Evolutionary conservation across 2,113 vertebrate species (phyloP), one percentile per base, ranked within the genome.

Genomic region (Todiramphus chloris): DNA sequence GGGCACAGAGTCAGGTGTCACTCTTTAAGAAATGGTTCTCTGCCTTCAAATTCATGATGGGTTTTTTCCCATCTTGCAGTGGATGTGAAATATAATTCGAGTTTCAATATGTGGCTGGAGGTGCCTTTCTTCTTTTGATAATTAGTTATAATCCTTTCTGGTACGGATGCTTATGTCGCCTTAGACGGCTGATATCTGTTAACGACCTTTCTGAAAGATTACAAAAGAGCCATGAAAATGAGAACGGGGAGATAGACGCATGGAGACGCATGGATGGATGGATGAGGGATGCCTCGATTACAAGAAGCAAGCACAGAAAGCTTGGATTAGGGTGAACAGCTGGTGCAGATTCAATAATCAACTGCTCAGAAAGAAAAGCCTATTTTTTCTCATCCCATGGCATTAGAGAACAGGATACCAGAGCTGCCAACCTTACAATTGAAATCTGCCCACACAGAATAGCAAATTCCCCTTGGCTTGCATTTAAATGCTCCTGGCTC

Each of bases 331-430:
- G 77, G 35, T 53, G 96, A 98, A 96, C 97, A 98, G 98, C 98
- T 98, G 96, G 96, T 97, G 91, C 3, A 19, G 73, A 72, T 93
- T 97, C 97, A 90, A 86, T 95, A 92, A 96, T 97, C 96, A 96
- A 94, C 89, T 94, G 78, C 93, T 97, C 93, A 93, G 89, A 94
- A 87, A 94, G 92, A 97, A 97, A 96, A 97, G 91, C 92, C 93
- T 90, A 91, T 93, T 87, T 83, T 94, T 92, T 92, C 85, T 91
- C 95, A 92, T 97, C 95, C 95, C 89, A 58, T 94, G 96, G 97
- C 92, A 97, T 97, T 94, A 96, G 95, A 96, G 97, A 97, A 95
- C 96, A 97, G 97, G 97, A 98, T 98, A 95, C 91, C 53, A 93
- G 95, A 96, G 97, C 97, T 98, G 97, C 97, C 96, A 97, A 95